Base-by-base conservation (phyloP, 2,797 vertebrate species). In the Lagocephalus sceleratus region DNA sequence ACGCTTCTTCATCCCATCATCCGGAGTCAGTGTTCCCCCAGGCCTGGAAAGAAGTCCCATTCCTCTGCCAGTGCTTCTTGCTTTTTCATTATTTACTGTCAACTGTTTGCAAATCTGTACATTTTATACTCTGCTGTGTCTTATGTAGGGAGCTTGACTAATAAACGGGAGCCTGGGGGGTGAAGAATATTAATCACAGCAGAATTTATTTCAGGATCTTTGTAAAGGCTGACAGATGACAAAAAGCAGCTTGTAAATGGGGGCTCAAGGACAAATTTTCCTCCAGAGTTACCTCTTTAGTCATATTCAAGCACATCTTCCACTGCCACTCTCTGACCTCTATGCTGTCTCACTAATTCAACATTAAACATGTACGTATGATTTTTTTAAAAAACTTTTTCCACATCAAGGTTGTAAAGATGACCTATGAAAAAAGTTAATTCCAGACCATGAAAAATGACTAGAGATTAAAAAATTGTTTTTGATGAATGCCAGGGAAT, bases 161-260 rank as follows among this genome's bases (percentile, higher is more conserved):
- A 73, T 60, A 63, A n/a, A 2, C 5, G 38, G 14, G 39, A 40
- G 39, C 68, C 58, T 29, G 49, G 0, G 12, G 10, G 51, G 57
- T 45, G 43, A 22, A 40, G 60, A 49, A 58, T 51, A 73, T 26
- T 48, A 61, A 61, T 62, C 62, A 67, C 63, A 60, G 67, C 17
- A 52, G 53, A 47, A 26, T 44, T 39, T 39, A 70, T 66, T 74
- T 60, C 40, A 47, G 50, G 40, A 60, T 66, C 46, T 47, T 48
- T 61, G 44, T 39, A 47, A 56, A 63, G 45, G 47, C 63, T 40
- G 44, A 56, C 43, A 49, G 20, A 41, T 25, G 40, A 51, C 21
- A 57, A 38, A 59, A 54, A 58, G 47, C 51, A 26, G 17, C 32
- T 14, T 35, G 32, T 32, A 11, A 32, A 32, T 32, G 29, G 7